These are phyloP conservation scores for Ptychoptera albimana DNA, from an alignment of 2,888 invertebrate species.

Conservation along the genomic window DNA sequence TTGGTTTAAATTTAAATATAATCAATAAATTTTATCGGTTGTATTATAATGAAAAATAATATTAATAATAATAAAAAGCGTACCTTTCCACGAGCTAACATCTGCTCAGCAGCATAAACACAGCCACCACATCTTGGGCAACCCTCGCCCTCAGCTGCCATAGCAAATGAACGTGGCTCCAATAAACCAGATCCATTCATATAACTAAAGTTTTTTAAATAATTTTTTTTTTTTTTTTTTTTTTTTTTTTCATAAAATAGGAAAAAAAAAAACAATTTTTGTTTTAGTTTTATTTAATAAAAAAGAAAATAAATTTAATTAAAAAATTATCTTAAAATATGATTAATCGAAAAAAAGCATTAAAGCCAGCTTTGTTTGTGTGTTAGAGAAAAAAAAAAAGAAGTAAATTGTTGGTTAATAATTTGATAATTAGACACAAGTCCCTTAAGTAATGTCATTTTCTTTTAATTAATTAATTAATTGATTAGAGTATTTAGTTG, in stretches of 20 bases:
- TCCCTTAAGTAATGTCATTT: not conserved
- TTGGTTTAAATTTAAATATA: not conserved
- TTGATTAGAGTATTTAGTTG: not conserved
- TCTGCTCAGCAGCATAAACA: constrained; percentile 84
- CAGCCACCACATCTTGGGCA: constrained; percentile 80
- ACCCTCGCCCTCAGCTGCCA: constrained; percentile 71
- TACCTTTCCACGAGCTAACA: constrained; percentile 80
- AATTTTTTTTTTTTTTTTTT: not conserved
- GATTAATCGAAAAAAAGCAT: too few species aligned
- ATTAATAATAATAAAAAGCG: too few species aligned
- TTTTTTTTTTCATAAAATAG: too few species aligned
- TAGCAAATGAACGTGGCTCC: constrained; percentile 56
- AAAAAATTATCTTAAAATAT: not conserved
- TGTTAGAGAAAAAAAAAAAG: not conserved
- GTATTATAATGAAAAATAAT: too few species aligned
- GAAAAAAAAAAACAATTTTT: not conserved
- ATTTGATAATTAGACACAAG: constrained; percentile 1
- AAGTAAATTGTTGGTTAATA: not conserved
- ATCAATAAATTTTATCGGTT: not conserved
- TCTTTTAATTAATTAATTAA: not conserved
- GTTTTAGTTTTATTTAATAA: too few species aligned
- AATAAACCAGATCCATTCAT: constrained; percentile 44
- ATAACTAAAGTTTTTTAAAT: constrained; percentile 15
- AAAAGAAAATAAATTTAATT: constrained; percentile 1
- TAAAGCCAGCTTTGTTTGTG: not conserved